Evolutionary conservation across 2,888 invertebrate genomes (phyloP).

Genomic region (Leptodirus hochenwartii): DNA sequence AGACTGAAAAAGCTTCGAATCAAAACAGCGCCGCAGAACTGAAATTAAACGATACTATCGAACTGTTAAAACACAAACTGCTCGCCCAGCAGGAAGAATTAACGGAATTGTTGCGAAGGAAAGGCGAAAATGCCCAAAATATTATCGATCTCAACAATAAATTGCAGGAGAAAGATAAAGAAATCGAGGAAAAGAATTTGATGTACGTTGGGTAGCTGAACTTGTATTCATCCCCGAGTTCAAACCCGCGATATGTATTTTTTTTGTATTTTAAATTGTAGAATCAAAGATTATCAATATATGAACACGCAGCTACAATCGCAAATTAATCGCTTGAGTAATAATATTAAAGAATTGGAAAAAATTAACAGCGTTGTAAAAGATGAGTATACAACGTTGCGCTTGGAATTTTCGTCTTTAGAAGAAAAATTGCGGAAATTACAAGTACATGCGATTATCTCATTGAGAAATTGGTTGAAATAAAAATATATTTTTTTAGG

Average conservation of each 20-base stretch:
- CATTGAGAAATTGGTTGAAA: not conserved
- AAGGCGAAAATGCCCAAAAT: conserved; percentile 86
- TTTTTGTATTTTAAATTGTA: conserved; percentile 19
- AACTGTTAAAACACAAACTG: conserved; percentile 70
- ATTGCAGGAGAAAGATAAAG: conserved; percentile 70
- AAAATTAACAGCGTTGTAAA: conserved; percentile 71
- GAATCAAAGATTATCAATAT: conserved; percentile 49
- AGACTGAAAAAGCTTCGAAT: conserved; percentile 76
- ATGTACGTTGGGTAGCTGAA: conserved; percentile 29
- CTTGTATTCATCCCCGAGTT: conserved; percentile 1
- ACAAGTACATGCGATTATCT: conserved; percentile 38
- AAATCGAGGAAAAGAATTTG: conserved; percentile 53
- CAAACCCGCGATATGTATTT: no score
- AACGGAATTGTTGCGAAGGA: conserved; percentile 71
- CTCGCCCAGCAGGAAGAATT: conserved; percentile 80
- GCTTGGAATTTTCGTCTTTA: conserved; percentile 73
- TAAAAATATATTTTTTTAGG: conserved; percentile 31
- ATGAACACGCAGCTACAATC: conserved; percentile 46
- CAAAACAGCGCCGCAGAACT: conserved; percentile 22
- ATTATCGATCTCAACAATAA: conserved; percentile 76
- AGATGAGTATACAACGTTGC: conserved; percentile 90
- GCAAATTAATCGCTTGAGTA: conserved; percentile 54
- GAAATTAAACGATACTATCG: conserved; percentile 31
- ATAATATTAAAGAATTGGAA: conserved; percentile 57
- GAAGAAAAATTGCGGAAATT: conserved; percentile 77